Conservation (phyloP, 1,140 invertebrate species). For the Maconellicoccus hirsutus region DNA sequence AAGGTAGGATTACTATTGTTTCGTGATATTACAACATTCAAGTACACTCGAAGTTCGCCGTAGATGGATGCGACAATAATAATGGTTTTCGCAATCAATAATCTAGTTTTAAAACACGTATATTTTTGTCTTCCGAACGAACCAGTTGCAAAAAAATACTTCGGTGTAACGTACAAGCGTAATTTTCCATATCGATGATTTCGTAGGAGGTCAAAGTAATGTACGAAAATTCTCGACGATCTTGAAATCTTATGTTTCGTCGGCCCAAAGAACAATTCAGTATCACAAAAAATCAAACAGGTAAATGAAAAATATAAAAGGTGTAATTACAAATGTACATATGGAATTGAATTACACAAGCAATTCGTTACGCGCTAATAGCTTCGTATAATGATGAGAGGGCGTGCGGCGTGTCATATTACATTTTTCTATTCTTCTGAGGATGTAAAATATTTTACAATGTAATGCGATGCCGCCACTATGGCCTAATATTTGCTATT, state of each 20-base stretch:
- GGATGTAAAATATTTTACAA: background rate
- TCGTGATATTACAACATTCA: no score
- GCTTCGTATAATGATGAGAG: slow-evolving; percentile 14
- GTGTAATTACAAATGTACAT: background rate
- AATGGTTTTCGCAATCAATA: no score
- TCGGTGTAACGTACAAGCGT: no score
- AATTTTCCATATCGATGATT: no score
- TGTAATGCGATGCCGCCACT: slow-evolving; percentile 1
- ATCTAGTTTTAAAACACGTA: no score
- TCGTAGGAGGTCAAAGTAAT: background rate
- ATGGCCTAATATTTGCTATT: background rate
- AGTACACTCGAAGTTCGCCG: no score
- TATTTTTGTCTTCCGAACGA: no score
- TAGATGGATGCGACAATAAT: no score
- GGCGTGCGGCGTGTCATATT: background rate
- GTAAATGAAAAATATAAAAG: background rate
- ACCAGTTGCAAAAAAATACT: no score
- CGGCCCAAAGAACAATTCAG: background rate
- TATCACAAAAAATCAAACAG: background rate
- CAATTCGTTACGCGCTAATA: slow-evolving; percentile 16
- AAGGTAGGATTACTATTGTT: no score
- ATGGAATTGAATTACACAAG: slow-evolving; percentile 17
- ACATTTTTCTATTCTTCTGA: background rate
- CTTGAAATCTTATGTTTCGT: background rate
- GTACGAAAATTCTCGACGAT: background rate